Evolutionary conservation across 2,888 invertebrate species (phyloP), one percentile per base, ranked within the genome.

Genomic region (Anticlea derivata): DNA sequence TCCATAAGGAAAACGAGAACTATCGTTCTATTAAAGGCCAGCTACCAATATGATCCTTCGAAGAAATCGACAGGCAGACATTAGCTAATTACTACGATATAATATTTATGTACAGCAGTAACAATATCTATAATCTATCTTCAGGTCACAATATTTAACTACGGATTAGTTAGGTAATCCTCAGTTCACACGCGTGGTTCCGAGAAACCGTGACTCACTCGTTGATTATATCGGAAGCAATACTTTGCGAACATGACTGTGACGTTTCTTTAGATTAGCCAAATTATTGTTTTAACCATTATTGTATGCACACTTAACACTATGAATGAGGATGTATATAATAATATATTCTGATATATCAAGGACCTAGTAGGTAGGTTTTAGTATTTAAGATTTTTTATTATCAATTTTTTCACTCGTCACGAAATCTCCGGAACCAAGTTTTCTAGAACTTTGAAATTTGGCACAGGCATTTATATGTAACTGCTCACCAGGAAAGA

Each of bases 141-240:
- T 41, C 33, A n/a, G 41, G 5, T 43, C n/a, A 20, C 12, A 40
- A 50, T 57, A 50, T 43, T 58, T 56, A 57, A 53, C 30, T 55
- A 55, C 56, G 45, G 60, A 67, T 73, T 71, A 67, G 69, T 73
- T 71, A 68, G 69, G 65, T 73, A 73, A 73, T 68, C 58, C 49
- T 62, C 58, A 50, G 52, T 58, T 66, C 66, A 64, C 65, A 62
- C 58, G 60, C 54, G 58, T 55, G 58, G 52, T 78, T 77, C 75
- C 67, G 59, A 75, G 79, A 78, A 79, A 59, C 34, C 45, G 75
- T 83, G 80, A 81, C 55, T 82, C 82, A 83, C 22, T 70, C 63
- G 57, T 29, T 50, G 60, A 63, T 63, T 60, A 67, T 59, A 58
- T 60, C 61, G 61, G 77, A 80, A 80, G 76, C 77, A 70, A 75